A percentile compares a stretch with the other conserved stretches of the same genome.
These are phyloP conservation scores for Drosophila eugracilis DNA, from an alignment of 1,140 invertebrate species.

Conservation along the genomic window DNA sequence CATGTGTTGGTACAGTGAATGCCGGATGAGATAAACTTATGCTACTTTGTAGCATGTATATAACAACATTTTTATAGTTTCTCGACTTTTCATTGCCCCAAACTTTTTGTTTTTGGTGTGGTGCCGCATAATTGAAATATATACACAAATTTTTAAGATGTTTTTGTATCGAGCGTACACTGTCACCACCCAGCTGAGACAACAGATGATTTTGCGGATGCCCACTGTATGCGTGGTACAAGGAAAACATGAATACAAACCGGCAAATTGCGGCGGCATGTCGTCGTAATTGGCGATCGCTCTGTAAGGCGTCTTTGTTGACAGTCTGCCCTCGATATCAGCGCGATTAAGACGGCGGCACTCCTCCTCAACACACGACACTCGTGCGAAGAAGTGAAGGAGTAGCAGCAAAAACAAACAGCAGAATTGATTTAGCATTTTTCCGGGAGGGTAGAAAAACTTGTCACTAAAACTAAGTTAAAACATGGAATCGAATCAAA, in stretches of 20 bases:
- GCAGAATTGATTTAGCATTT: slow-evolving; percentile 49
- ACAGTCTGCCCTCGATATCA: slow-evolving; percentile 84
- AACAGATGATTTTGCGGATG: not conserved
- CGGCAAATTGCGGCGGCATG: slow-evolving; percentile 85
- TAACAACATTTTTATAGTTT: not conserved
- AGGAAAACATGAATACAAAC: slow-evolving; percentile 77
- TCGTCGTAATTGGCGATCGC: slow-evolving; percentile 87
- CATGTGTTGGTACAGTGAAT: slow-evolving; percentile 3
- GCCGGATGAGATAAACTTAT: not conserved
- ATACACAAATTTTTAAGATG: too few species aligned
- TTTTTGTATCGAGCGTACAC: not conserved
- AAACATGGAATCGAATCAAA: slow-evolving; percentile 45
- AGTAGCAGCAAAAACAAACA: slow-evolving; percentile 25
- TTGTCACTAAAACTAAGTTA: slow-evolving; percentile 57
- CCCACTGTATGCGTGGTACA: not conserved
- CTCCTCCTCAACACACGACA: slow-evolving; percentile 18
- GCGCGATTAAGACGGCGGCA: slow-evolving; percentile 47
- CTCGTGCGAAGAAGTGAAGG: slow-evolving; percentile 16
- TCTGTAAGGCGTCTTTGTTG: slow-evolving; percentile 88
- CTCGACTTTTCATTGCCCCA: too few species aligned
- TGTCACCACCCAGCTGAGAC: not conserved
- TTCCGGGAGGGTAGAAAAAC: slow-evolving; percentile 37
- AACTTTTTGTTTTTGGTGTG: too few species aligned
- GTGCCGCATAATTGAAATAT: too few species aligned
- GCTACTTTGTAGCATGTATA: too few species aligned